Percentiles rank a stretch among this genome's conserved stretches.
phyloP scores from a whole-genome alignment of 2,888 invertebrate species.

The Coleophora flavipennella region DNA sequence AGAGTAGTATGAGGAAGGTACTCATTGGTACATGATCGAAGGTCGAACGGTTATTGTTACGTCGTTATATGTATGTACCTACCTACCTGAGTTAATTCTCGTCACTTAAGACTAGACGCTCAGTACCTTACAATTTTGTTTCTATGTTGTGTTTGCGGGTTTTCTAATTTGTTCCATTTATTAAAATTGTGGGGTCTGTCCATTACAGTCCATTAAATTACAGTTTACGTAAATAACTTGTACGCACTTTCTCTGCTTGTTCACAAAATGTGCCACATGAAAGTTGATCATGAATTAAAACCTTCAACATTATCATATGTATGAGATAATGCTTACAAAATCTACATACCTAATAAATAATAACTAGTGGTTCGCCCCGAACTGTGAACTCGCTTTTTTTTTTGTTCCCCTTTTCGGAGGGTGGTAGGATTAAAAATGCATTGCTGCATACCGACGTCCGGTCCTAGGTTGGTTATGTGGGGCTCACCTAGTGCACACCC shows the following conservation, averaged over 20 bases:
- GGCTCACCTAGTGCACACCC: no score
- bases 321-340: no score
- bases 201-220: conserved; percentile 19
- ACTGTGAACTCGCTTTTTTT: no score
- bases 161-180: conserved; percentile 47
- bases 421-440: no score
- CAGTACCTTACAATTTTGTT: no score
- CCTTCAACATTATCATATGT: no score
- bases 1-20: not conserved
- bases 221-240: conserved; percentile 18
- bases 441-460: no score
- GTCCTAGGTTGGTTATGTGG: no score
- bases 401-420: no score
- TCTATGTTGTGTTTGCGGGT: conserved; percentile 21
- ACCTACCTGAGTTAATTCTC: not conserved
- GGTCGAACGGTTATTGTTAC: conserved; percentile 43
- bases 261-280: conserved; percentile 9
- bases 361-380: no score
- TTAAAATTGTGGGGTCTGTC: conserved; percentile 39
- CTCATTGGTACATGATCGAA: conserved; percentile 33
- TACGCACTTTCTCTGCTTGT: conserved; percentile 41
- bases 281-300: no score
- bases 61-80: conserved; percentile 14
- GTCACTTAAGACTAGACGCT: not conserved
- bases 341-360: no score